Percentiles rank a stretch among this genome's conserved stretches.
These are phyloP conservation scores for Brachyalestes nurse DNA, from an alignment of 2,797 vertebrate species.

Conservation along the genomic window DNA sequence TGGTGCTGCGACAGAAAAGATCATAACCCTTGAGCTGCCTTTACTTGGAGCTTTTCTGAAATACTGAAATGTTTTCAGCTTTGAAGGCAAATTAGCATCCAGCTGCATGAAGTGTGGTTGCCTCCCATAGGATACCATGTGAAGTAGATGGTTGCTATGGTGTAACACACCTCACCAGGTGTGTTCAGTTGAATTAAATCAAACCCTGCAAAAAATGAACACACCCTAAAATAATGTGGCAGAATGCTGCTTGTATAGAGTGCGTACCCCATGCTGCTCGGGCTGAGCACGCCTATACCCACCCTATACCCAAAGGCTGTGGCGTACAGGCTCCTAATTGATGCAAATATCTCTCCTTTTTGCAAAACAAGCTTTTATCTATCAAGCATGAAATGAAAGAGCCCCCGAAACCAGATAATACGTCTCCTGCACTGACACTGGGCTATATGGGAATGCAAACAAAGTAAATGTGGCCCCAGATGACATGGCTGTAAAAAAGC, in stretches of 20 bases:
- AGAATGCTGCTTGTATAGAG: conserved; percentile 72
- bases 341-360: conserved; percentile 61
- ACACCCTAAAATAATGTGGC: conserved; percentile 69
- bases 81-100: not conserved
- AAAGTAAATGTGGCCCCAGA: conserved; percentile 64
- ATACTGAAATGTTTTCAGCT: not conserved
- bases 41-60: not conserved
- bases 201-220: not conserved
- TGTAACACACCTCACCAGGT: not conserved
- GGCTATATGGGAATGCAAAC: conserved; percentile 72
- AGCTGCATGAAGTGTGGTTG: not conserved
- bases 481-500: conserved; percentile 29
- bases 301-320: not conserved
- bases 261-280: conserved; percentile 76
- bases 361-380: conserved; percentile 74
- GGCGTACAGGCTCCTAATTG: conserved; percentile 53
- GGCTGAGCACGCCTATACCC: conserved; percentile 21
- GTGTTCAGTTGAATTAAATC: not conserved
- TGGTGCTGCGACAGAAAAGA: not conserved
- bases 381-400: conserved; percentile 71
- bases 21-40: not conserved
- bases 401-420: conserved; percentile 70
- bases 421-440: conserved; percentile 68
- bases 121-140: not conserved
- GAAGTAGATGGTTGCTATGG: not conserved